Base-by-base conservation (phyloP, 1,140 invertebrate genomes). In the Parapsyche elsis region DNA sequence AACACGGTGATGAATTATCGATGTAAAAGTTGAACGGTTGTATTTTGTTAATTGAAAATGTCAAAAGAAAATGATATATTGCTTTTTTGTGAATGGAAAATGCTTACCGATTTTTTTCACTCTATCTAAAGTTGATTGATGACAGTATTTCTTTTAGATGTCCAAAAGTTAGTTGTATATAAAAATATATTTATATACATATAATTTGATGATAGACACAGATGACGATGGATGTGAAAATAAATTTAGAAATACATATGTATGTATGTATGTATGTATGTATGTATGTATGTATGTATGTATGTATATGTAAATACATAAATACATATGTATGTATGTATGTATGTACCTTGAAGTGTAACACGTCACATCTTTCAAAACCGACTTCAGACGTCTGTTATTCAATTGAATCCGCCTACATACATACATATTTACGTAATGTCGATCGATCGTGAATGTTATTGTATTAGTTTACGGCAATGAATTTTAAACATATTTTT, bases 1-100 rank as follows among this genome's bases (percentile, higher is more conserved):
- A n/a, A n/a, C n/a, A 61, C n/a, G 1, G 9, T 19, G 16, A 61
- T 19, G 64, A n/a, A n/a, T n/a, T n/a, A n/a, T 67, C 64, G 24
- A 67, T 23, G 21, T 23, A 64, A 67, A 67, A 26, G 24, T 67
- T 30, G 21, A 67, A 30, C 24, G 64, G 19, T 26, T 14, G 5
- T 67, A 67, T 67, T 67, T 67, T 67, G 64, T 67, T 67, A 67
- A 67, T 67, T 67, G 64, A 67, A 67, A 26, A 67, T 23, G 64
- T 67, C 64, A 67, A 67, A 64, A 24, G 64, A 67, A 53, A 67
- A 67, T 67, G 64, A 67, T 67, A 67, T 67, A 67, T 67, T 26
- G 24, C 64, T 67, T 67, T 67, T 67, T 67, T 67, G 21, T 24
- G 64, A 67, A 67, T 67, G 64, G 64, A 67, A 67, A 67, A 67